Evolutionary conservation across 2,113 vertebrate species (phyloP).

Genomic region (Callionymus lyra): DNA sequence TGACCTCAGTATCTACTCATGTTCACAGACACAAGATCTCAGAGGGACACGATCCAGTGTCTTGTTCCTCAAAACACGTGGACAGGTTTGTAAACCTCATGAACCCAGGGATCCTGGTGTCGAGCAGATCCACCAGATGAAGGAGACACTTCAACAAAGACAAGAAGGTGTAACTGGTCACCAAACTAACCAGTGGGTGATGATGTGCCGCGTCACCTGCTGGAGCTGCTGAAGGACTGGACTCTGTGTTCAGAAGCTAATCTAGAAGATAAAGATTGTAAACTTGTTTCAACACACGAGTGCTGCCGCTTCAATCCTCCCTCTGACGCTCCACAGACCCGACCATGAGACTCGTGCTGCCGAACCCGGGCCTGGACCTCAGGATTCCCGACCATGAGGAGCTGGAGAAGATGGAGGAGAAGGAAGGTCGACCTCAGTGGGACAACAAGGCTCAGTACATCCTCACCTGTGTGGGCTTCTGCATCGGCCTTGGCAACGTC

Average conservation of each 20-base stretch:
- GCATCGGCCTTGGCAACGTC: conserved; percentile 87
- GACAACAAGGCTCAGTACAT: conserved; percentile 91
- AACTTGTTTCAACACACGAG: conserved; percentile 9
- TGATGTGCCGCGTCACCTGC: too few relatives aligned
- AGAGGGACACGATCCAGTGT: too few relatives aligned
- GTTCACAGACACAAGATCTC: too few relatives aligned
- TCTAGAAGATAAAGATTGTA: conserved; percentile 29
- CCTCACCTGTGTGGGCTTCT: conserved; percentile 86
- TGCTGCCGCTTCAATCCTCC: not conserved
- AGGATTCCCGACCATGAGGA: conserved; percentile 69
- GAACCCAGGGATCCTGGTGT: too few relatives aligned
- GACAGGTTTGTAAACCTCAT: too few relatives aligned
- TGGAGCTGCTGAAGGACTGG: too few relatives aligned
- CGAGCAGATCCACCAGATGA: too few relatives aligned
- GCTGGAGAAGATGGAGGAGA: conserved; percentile 69
- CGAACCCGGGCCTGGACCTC: conserved; percentile 77
- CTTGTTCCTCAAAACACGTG: too few relatives aligned
- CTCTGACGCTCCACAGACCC: not conserved
- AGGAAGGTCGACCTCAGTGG: conserved; percentile 82
- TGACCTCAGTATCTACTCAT: too few relatives aligned
- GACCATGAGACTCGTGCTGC: conserved; percentile 71
- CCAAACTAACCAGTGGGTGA: too few relatives aligned
- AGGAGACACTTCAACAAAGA: too few relatives aligned
- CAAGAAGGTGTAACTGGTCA: too few relatives aligned
- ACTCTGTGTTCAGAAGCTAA: conserved; percentile 15